Evolutionary conservation across 2,888 invertebrate species (phyloP).

Genomic region (Chaitophorus viminalis): DNA sequence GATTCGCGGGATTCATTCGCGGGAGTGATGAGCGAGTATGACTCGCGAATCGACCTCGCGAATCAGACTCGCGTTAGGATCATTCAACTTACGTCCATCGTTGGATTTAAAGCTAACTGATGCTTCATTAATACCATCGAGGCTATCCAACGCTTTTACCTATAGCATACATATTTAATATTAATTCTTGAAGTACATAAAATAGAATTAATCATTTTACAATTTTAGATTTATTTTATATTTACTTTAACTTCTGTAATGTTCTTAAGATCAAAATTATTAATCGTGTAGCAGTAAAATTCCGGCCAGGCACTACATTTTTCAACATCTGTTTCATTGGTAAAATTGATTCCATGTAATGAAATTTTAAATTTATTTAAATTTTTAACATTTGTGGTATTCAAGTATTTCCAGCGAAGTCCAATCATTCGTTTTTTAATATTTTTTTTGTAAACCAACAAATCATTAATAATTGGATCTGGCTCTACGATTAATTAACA

Average conservation of each 20-base stretch:
- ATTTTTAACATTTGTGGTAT: not conserved
- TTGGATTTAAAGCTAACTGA: not conserved
- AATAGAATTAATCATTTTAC: too few relatives aligned
- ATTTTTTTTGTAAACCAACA: not conserved
- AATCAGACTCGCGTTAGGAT: too few relatives aligned
- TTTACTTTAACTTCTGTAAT: not conserved
- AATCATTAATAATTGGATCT: not conserved
- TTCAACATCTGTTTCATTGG: not conserved
- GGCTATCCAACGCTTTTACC: not conserved
- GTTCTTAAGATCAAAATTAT: not conserved
- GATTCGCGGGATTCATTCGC: too few relatives aligned
- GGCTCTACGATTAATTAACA: not conserved
- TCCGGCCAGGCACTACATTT: not conserved
- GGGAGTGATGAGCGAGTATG: too few relatives aligned
- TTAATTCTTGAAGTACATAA: too few relatives aligned
- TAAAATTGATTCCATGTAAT: too few relatives aligned
- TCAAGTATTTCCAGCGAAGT: not conserved
- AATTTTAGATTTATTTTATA: not conserved
- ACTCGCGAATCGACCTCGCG: too few relatives aligned
- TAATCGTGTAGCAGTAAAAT: not conserved
- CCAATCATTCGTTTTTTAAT: not conserved
- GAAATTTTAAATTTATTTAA: not conserved
- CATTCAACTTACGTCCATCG: not conserved
- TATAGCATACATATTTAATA: not conserved
- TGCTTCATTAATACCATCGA: not conserved